These are phyloP conservation scores for Donacobius atricapilla DNA, from an alignment of 2,113 vertebrate genomes.

Conservation along the genomic window DNA sequence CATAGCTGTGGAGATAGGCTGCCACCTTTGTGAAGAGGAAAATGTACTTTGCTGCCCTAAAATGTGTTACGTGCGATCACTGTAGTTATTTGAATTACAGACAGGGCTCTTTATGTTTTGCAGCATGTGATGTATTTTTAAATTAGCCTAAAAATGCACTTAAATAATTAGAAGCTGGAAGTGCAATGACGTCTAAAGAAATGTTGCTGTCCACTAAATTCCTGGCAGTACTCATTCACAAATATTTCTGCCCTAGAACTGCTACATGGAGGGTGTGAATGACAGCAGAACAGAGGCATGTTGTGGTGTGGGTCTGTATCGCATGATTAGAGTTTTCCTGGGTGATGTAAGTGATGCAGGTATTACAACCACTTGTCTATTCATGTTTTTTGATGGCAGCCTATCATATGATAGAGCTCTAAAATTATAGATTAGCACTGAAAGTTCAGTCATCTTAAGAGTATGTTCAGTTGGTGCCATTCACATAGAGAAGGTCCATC, in stretches of 20 bases:
- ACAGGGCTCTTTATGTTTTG: not conserved
- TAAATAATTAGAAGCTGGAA: not conserved
- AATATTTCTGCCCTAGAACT: not conserved
- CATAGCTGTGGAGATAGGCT: not conserved
- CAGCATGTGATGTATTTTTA: not conserved
- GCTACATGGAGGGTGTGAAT: not conserved
- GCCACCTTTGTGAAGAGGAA: not conserved
- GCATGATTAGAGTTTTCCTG: not conserved
- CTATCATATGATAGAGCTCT: not conserved
- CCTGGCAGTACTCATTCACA: not conserved
- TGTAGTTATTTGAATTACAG: not conserved
- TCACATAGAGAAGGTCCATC: not conserved
- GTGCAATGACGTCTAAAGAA: not conserved
- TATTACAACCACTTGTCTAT: not conserved
- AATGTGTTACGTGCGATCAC: not conserved
- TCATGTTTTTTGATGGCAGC: not conserved
- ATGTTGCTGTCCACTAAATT: not conserved
- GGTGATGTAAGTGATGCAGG: not conserved
- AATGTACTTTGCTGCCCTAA: not conserved
- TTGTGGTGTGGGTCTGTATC: not conserved
- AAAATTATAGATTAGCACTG: not conserved
- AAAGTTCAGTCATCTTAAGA: not conserved
- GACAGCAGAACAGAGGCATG: not conserved
- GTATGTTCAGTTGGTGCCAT: not conserved
- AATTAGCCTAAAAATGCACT: not conserved